Evolutionary conservation across 92 coral and sea anemone genomes (phyloP).

Genomic region (Epizoanthus rinbou): DNA sequence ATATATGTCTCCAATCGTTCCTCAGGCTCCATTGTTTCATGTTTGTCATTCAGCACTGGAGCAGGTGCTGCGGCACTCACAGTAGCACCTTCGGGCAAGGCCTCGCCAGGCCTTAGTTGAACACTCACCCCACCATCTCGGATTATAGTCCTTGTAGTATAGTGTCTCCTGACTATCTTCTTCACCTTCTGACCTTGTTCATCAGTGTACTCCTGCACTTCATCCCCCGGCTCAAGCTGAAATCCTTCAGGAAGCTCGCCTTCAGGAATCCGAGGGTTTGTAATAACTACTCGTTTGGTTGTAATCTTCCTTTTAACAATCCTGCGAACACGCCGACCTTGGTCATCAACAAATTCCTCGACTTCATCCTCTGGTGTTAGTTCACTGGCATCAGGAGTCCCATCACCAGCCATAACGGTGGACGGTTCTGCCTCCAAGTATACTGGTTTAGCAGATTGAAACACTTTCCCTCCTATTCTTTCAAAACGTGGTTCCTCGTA

Average conservation of each 20-base stretch:
- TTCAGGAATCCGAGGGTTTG: constrained; percentile 26
- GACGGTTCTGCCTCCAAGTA: constrained; percentile 35
- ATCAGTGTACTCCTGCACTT: constrained; percentile 47
- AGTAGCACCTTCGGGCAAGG: constrained; percentile 3
- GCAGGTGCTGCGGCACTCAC: neutral
- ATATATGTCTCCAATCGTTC: constrained; percentile 64
- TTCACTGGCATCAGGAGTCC: constrained; percentile 18
- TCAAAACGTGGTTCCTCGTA: constrained; percentile 41
- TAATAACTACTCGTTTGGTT: constrained; percentile 37
- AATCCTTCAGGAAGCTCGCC: constrained; percentile 36
- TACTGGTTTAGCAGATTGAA: constrained; percentile 54
- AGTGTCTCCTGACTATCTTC: constrained; percentile 24
- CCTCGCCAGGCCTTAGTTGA: constrained; percentile 56
- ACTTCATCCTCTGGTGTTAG: constrained; percentile 37
- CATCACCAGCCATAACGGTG: neutral
- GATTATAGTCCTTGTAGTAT: constrained; percentile 36
- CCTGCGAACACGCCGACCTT: constrained; percentile 60
- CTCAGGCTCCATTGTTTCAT: constrained; percentile 27
- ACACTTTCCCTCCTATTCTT: constrained; percentile 32
- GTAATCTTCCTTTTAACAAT: constrained; percentile 46
- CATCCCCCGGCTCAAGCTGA: constrained; percentile 40
- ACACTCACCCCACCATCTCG: constrained; percentile 56
- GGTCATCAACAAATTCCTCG: constrained; percentile 65
- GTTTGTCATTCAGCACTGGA: constrained; percentile 27
- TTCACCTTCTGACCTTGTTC: constrained; percentile 60